phyloP scores from a whole-genome alignment of 1,140 invertebrate species.

The Oscheius sp. region DNA sequence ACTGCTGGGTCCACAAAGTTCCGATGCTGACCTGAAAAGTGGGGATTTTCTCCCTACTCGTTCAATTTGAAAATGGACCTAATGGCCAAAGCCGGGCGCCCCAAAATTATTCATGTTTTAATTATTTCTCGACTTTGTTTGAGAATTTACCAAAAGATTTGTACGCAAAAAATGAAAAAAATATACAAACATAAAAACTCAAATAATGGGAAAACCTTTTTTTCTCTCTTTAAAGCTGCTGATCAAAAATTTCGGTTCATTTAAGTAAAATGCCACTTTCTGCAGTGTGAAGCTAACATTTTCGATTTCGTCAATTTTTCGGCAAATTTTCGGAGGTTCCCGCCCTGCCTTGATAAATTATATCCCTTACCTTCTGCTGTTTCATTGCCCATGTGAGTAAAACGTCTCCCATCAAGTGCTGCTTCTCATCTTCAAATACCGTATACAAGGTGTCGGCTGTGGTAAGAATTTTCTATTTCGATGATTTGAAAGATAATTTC shows the following conservation, averaged over 20 bases:
- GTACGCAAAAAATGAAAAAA: too few species aligned
- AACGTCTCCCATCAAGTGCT: constrained; percentile 57
- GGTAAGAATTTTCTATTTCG: constrained; percentile 36
- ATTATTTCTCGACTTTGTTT: too few species aligned
- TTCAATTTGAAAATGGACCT: not conserved
- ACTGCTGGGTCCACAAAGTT: constrained; percentile 56
- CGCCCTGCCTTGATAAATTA: too few species aligned
- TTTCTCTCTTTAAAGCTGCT: too few species aligned
- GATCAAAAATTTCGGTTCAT: not conserved
- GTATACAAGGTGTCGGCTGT: constrained; percentile 38
- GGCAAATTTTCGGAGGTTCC: too few species aligned
- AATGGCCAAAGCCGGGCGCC: too few species aligned
- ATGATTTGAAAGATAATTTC: constrained; percentile 27
- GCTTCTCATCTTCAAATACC: constrained; percentile 58
- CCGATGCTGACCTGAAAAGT: constrained; percentile 46
- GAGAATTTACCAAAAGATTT: too few species aligned
- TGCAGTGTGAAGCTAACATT: too few species aligned
- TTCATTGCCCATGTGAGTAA: constrained; percentile 54
- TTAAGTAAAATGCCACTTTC: not conserved
- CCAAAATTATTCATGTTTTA: too few species aligned
- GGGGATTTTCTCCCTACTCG: not conserved
- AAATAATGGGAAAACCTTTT: too few species aligned
- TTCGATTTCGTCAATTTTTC: too few species aligned
- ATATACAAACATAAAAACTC: too few species aligned
- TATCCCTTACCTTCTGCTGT: constrained; percentile 54